These are phyloP conservation scores for Chironomus tepperi DNA, from an alignment of 1,140 invertebrate species.

Conservation along the genomic window DNA sequence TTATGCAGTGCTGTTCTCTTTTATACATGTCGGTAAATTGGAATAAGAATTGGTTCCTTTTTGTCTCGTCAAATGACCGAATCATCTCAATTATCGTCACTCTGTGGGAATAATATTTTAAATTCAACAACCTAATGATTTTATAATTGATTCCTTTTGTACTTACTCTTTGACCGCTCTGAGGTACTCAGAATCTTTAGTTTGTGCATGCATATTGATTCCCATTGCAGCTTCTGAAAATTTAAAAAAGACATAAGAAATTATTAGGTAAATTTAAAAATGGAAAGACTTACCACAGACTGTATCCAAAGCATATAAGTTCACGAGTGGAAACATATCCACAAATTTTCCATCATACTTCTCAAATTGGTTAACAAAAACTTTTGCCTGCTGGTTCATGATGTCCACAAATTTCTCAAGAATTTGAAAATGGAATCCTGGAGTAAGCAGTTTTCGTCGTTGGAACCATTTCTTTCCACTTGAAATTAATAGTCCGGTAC, in stretches of 20 bases:
- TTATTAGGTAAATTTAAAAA: background rate
- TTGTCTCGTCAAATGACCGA: constrained; percentile 33
- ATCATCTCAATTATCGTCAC: constrained; percentile 31
- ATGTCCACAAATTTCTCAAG: constrained; percentile 64
- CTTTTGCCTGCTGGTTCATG: constrained; percentile 54
- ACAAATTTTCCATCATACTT: constrained; percentile 15
- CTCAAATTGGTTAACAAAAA: constrained; percentile 41
- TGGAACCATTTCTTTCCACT: constrained; percentile 60
- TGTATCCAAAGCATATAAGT: constrained; percentile 29
- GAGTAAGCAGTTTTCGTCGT: constrained; percentile 67
- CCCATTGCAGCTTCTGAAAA: constrained; percentile 60
- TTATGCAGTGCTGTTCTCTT: constrained; percentile 31
- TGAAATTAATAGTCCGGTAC: background rate
- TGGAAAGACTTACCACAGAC: constrained; percentile 20
- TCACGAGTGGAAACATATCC: constrained; percentile 27
- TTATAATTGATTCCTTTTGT: background rate
- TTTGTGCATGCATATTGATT: constrained; percentile 51
- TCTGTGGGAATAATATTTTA: constrained; percentile 28
- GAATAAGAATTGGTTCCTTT: constrained; percentile 32
- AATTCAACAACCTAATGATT: background rate
- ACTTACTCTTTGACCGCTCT: constrained; percentile 44
- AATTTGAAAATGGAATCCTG: constrained; percentile 78
- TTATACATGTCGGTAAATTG: constrained; percentile 32
- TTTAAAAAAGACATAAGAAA: background rate
- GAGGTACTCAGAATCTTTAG: constrained; percentile 50